Percentiles rank a stretch among this genome's conserved stretches.
phyloP scores from a whole-genome alignment of 1,140 invertebrate species.

The Hyphantria cunea region DNA sequence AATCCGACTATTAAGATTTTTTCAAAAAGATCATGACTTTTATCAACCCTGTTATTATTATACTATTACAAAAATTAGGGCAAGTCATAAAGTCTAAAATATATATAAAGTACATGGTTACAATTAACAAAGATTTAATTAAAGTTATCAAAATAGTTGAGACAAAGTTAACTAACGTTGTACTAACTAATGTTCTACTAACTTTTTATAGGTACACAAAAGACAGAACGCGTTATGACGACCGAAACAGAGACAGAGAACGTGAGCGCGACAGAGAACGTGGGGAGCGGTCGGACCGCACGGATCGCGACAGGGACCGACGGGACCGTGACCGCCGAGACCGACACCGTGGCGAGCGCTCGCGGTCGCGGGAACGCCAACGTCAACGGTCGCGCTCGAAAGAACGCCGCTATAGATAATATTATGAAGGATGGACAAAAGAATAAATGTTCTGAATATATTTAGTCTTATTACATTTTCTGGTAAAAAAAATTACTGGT shows the following conservation, averaged over 20 bases:
- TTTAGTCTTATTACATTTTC: slow-evolving; percentile 19
- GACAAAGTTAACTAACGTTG: too few species aligned
- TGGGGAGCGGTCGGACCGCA: slow-evolving; percentile 44
- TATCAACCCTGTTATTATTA: too few species aligned
- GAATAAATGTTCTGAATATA: slow-evolving; percentile 43
- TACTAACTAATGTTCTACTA: too few species aligned
- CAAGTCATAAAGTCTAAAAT: too few species aligned
- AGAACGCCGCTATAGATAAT: slow-evolving; percentile 72
- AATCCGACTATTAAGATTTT: too few species aligned
- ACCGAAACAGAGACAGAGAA: slow-evolving; percentile 54
- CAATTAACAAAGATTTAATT: too few species aligned
- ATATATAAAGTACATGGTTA: too few species aligned
- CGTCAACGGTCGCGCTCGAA: slow-evolving; percentile 62
- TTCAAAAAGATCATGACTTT: too few species aligned
- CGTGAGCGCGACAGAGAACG: slow-evolving; percentile 52
- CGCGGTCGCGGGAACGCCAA: slow-evolving; percentile 50
- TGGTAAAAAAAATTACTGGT: too few species aligned
- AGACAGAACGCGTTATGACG: slow-evolving; percentile 55
- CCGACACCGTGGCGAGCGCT: slow-evolving; percentile 40
- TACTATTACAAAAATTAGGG: too few species aligned
- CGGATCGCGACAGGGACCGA: slow-evolving; percentile 43
- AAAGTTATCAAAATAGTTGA: too few species aligned
- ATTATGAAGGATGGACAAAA: slow-evolving; percentile 43
- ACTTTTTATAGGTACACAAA: slow-evolving; percentile 57
- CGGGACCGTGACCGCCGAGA: slow-evolving; percentile 47